These are phyloP conservation scores for Panulirus ornatus DNA, from an alignment of 1,140 invertebrate genomes.

Conservation along the genomic window DNA sequence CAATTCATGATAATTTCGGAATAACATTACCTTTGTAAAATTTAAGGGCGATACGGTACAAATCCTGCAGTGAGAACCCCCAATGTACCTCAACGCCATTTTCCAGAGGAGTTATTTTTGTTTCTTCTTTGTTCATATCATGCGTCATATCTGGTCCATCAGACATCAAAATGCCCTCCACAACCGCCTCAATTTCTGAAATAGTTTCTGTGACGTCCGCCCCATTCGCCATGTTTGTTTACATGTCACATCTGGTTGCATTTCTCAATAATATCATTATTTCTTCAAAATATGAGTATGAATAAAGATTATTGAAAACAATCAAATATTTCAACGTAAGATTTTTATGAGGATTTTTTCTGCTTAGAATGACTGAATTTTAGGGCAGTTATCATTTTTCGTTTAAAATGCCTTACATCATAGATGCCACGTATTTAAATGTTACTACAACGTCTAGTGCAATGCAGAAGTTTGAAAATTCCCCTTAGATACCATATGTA, in stretches of 20 bases:
- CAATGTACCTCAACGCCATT: constrained; percentile 64
- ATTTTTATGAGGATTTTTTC: too few species aligned
- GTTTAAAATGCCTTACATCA: too few species aligned
- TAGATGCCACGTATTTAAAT: too few species aligned
- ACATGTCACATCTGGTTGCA: constrained; percentile 63
- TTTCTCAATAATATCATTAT: constrained; percentile 34
- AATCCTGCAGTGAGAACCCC: constrained; percentile 47
- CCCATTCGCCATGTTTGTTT: constrained; percentile 69
- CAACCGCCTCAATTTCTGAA: constrained; percentile 20
- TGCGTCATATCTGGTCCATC: background rate
- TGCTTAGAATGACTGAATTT: too few species aligned
- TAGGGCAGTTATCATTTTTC: too few species aligned
- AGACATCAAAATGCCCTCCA: background rate
- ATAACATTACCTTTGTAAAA: constrained; percentile 55
- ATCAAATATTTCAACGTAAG: too few species aligned
- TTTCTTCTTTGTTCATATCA: constrained; percentile 1
- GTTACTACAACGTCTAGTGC: too few species aligned
- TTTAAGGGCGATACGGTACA: constrained; percentile 63
- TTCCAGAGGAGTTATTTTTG: background rate
- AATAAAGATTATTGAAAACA: too few species aligned
- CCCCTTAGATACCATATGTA: too few species aligned
- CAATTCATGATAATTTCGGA: background rate
- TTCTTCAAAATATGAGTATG: too few species aligned
- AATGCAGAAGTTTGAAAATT: too few species aligned
- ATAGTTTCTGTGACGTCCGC: constrained; percentile 32